Evolutionary conservation across 1,140 invertebrate species (phyloP).

Genomic region (Sycophila sp.): DNA sequence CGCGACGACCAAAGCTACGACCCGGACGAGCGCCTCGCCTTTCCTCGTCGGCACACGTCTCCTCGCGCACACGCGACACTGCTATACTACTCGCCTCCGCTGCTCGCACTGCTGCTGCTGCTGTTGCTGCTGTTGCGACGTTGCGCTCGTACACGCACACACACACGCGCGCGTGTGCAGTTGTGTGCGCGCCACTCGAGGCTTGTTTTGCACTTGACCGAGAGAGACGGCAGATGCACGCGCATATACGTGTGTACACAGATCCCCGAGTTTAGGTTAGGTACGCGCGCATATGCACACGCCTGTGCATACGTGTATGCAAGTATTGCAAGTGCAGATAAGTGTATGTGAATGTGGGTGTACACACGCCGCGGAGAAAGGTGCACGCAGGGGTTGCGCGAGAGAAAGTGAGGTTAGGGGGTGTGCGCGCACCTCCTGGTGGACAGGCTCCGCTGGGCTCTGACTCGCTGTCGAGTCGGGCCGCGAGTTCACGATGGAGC

Average conservation of each 20-base stretch:
- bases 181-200: background rate
- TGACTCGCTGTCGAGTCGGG: background rate
- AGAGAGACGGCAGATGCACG: background rate
- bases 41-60: too few relatives aligned
- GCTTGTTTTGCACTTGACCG: background rate
- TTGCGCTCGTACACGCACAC: background rate
- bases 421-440: too few relatives aligned
- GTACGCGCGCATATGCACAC: background rate
- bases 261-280: too few relatives aligned
- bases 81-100: background rate
- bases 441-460: background rate
- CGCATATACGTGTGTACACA: too few relatives aligned
- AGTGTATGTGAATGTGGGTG: background rate
- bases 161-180: background rate
- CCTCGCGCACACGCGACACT: slow-evolving; percentile 6
- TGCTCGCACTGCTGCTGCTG: background rate
- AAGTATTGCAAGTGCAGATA: background rate
- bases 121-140: background rate
- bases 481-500: background rate
- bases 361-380: background rate
- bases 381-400: background rate
- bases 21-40: background rate
- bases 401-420: slow-evolving; percentile 24
- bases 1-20: background rate
- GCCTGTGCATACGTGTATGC: background rate